Evolutionary conservation across 2,113 vertebrate species (phyloP), one percentile per base, ranked within the genome.

Genomic region (Potamarius usumacintae): DNA sequence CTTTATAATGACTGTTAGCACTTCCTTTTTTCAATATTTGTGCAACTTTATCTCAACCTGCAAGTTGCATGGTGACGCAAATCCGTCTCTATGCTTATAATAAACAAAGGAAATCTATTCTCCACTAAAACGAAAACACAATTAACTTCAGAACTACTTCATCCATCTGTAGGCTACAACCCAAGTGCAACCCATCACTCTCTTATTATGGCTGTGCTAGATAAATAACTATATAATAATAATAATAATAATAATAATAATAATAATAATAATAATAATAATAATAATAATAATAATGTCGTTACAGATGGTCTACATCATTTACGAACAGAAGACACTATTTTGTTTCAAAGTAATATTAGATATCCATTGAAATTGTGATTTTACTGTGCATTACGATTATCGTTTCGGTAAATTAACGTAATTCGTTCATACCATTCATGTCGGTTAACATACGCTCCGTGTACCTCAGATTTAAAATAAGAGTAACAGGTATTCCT

Each of bases 1-100:
- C 95, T 97, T 96, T 96, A 97, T 97, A 98, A 98, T 97, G 97
- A 97, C 96, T 95, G 95, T 93, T 94, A 93, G 96, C 97, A 96
- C 96, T 99, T 99, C 98, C 98, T 95, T 96, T 94, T 97, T 97
- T 96, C 96, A 96, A 97, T 98, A 98, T 98, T 98, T 98, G 97
- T 97, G 97, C 96, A 96, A 97, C 96, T 99, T 99, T 99, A 99
- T 99, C 98, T 98, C 96, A 94, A 95, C 94, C 94, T 94, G 95
- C 97, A 99, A 98, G 96, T 98, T 96, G 97, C 95, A 95, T 92
- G 93, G 93, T 99, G 98, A 99, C 98, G 98, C 98, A 99, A 97
- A 99, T 99, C 98, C 98, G 97, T 94, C 95, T 95, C 92, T 94
- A 94, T 94, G 96, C 96, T 96, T 97, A 96, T 96, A 97, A 97